phyloP scores from a whole-genome alignment of 2,113 vertebrate species.

The Labeo rohita region DNA sequence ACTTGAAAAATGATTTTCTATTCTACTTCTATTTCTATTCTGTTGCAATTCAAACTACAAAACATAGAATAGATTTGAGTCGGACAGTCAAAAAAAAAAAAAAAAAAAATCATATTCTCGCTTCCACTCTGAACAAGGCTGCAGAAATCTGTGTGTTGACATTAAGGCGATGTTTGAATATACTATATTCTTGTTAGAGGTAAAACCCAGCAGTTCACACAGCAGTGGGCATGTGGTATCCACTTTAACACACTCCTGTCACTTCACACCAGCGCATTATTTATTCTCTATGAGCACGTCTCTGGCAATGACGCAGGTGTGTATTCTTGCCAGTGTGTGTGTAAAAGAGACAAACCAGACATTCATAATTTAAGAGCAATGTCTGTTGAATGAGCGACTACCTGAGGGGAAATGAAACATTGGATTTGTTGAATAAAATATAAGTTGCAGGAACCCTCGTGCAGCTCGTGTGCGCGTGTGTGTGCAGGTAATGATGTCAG shows the following conservation, averaged over 20 bases:
- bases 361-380: conserved; percentile 53
- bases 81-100: not conserved
- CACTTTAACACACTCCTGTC: conserved; percentile 50
- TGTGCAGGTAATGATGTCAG: conserved; percentile 70
- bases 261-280: conserved; percentile 54
- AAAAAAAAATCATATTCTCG: not conserved
- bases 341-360: conserved; percentile 36
- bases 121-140: not conserved
- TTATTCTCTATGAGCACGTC: conserved; percentile 53
- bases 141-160: conserved; percentile 9
- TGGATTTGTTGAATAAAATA: conserved; percentile 70
- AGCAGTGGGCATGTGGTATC: conserved; percentile 9
- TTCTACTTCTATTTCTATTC: too few relatives aligned
- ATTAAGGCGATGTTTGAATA: conserved; percentile 14
- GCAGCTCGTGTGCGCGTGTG: conserved; percentile 53
- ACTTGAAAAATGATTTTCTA: too few relatives aligned
- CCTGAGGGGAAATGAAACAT: conserved; percentile 66
- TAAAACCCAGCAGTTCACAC: conserved; percentile 35
- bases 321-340: conserved; percentile 17
- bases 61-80: not conserved
- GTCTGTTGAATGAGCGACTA: conserved; percentile 60
- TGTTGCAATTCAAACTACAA: not conserved
- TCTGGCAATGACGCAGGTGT: conserved; percentile 52
- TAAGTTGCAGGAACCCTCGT: conserved; percentile 60
- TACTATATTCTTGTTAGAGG: conserved; percentile 14